Evolutionary conservation across 2,113 vertebrate genomes (phyloP).

Genomic region (Typhlomys cinereus): DNA sequence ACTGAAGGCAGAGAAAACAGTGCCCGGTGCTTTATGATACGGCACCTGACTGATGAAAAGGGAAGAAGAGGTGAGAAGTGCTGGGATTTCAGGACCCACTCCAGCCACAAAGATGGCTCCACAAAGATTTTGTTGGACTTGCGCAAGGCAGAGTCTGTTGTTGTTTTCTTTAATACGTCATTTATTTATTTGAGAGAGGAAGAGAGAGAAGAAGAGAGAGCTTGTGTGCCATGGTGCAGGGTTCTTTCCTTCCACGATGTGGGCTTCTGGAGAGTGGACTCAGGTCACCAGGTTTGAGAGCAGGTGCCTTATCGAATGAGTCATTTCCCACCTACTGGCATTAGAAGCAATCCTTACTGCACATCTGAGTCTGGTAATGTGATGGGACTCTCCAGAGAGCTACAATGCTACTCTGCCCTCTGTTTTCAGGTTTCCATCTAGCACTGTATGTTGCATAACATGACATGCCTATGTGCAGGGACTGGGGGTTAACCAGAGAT

Average conservation of each 20-base stretch:
- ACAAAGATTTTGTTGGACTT: not conserved
- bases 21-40: not conserved
- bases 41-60: not conserved
- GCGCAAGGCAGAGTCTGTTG: not conserved
- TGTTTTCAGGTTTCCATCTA: not conserved
- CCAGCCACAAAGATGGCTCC: not conserved
- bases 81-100: not conserved
- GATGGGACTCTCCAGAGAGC: not conserved
- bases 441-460: not conserved
- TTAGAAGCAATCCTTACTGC: not conserved
- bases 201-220: too few relatives aligned
- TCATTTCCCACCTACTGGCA: too few relatives aligned
- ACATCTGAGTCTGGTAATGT: not conserved
- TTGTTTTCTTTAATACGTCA: too few relatives aligned
- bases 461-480: not conserved
- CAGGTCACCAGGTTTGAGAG: too few relatives aligned
- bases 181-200: too few relatives aligned
- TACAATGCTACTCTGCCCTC: not conserved
- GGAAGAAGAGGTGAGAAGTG: not conserved
- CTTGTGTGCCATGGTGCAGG: too few relatives aligned
- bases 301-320: too few relatives aligned
- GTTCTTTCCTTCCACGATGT: too few relatives aligned
- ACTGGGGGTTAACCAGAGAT: not conserved
- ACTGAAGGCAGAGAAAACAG: not conserved
- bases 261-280: too few relatives aligned